These are phyloP conservation scores for Limnephilus marmoratus DNA, from an alignment of 2,888 invertebrate genomes.

Conservation along the genomic window DNA sequence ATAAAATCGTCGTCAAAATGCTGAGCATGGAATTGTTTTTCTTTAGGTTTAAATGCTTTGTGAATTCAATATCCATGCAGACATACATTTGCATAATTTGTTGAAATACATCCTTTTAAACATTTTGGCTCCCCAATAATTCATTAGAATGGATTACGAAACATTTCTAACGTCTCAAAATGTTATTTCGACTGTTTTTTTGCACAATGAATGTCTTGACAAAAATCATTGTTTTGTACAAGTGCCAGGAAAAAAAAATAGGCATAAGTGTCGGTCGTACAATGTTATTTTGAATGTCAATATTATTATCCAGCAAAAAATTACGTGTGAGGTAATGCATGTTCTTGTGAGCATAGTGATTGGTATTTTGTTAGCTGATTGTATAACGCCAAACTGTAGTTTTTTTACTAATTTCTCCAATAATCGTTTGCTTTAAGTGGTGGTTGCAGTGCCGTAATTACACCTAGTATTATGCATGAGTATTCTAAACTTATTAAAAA, in stretches of 20 bases:
- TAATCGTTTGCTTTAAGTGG: neutral
- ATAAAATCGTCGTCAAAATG: neutral
- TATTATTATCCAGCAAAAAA: neutral
- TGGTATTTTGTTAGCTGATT: neutral
- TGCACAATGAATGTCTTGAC: neutral
- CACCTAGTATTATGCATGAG: neutral
- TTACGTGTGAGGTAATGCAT: neutral
- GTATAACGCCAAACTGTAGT: neutral
- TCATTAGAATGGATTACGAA: neutral
- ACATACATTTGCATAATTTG: neutral
- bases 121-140: neutral
- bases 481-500: neutral
- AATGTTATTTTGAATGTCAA: neutral
- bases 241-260: neutral
- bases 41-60: neutral
- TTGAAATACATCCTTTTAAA: no score
- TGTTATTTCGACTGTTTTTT: neutral
- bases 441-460: constrained; percentile 12
- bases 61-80: neutral
- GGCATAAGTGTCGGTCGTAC: neutral
- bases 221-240: neutral
- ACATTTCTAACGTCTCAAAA: neutral
- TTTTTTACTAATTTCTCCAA: neutral
- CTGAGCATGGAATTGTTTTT: neutral
- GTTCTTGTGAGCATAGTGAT: neutral